Conservation (phyloP, 2,797 vertebrate genomes). For the Chaetodon trifasciatus region DNA sequence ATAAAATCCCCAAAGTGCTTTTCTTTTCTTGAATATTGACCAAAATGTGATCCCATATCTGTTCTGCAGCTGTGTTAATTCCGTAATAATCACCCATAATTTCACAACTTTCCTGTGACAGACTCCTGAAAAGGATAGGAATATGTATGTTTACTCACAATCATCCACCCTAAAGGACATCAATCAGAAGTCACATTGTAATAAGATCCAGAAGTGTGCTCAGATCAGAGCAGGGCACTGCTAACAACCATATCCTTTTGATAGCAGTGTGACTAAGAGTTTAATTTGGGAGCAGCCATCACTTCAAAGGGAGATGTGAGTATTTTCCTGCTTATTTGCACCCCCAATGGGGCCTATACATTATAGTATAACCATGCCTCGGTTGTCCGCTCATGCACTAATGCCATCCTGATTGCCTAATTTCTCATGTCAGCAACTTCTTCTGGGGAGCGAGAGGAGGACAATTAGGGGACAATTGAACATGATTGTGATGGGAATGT, state of each 20-base stretch:
- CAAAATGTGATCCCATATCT: constrained; percentile 13
- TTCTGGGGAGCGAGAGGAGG: constrained; percentile 76
- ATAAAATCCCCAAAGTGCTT: neutral
- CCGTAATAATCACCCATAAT: constrained; percentile 38
- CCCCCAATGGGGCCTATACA: constrained; percentile 81
- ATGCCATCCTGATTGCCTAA: constrained; percentile 83
- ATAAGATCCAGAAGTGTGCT: constrained; percentile 77
- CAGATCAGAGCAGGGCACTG: constrained; percentile 76
- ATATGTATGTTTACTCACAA: constrained; percentile 69
- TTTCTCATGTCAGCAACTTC: constrained; percentile 85
- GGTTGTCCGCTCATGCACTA: constrained; percentile 74
- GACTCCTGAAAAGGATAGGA: constrained; percentile 46
- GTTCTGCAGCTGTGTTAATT: constrained; percentile 6
- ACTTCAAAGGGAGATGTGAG: constrained; percentile 83
- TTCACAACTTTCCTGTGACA: constrained; percentile 42
- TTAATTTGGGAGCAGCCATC: constrained; percentile 83
- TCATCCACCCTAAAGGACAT: constrained; percentile 73
- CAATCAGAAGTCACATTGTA: constrained; percentile 78
- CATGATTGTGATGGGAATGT: constrained; percentile 76
- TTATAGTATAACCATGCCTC: constrained; percentile 77
- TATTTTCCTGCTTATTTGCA: constrained; percentile 82
- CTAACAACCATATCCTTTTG: constrained; percentile 82
- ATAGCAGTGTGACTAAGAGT: constrained; percentile 85
- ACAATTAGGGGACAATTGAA: constrained; percentile 81
- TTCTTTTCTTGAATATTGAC: constrained; percentile 6